Evolutionary conservation across 2,888 invertebrate genomes (phyloP), one percentile per base, ranked within the genome.

Genomic region (Chesias legatella): DNA sequence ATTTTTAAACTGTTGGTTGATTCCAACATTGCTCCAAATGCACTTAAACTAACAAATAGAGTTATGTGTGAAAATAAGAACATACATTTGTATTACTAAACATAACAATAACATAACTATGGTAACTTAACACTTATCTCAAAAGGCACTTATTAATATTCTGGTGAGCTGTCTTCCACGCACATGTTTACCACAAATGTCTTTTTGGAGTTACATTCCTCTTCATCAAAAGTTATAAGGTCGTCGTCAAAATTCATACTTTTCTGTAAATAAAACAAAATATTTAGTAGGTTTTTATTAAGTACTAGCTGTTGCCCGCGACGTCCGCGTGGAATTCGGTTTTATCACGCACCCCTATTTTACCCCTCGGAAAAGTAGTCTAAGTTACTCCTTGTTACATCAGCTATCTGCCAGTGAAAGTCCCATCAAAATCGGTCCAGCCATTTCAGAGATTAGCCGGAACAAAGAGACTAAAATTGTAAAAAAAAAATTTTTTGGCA

Each of bases 91-190:
- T 55, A 60, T 51, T 57, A 45, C 26, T 44, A 43, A 45, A 50
- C 39, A 17, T 17, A 53, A 48, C 42, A 51, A 49, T 28, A 39
- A n/a, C 31, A 36, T 49, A 49, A 37, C 33, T 36, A 58, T 72
- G 78, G 75, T 81, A 79, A 80, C 77, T 68, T 66, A 55, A 48
- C 54, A 60, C 48, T 58, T 62, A 63, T 17, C 13, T 49, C 28
- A 51, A 63, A 81, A 85, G 84, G 83, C 84, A 84, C 84, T 67
- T 68, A 24, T 48, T 56, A 85, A 58, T 82, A 85, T 60, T 86
- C 85, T 7, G 86, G 85, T 55, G 86, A 85, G 63, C 82, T 85
- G 43, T 81, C 83, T 56, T 76, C 76, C 21, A 67, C 49, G 63
- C 69, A 65, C 58, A 76, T 79, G 69, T 73, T 81, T 17, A 71